Evolutionary conservation across 2,888 invertebrate species (phyloP).

Genomic region (Steromphala cineraria): DNA sequence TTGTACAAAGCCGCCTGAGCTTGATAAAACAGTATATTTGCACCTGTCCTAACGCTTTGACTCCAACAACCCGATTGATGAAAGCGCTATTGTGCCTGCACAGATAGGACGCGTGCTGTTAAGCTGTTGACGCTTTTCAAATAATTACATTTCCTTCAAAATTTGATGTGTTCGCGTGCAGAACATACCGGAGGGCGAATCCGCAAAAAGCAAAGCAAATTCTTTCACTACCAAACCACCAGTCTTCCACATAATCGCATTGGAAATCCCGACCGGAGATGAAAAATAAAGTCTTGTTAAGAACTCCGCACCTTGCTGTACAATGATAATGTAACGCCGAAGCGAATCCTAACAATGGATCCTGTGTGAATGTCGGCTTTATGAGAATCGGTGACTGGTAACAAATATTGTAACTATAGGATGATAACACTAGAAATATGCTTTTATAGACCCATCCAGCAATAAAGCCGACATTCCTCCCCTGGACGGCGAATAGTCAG

Average conservation of each 20-base stretch:
- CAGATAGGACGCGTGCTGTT: slow-evolving; percentile 4
- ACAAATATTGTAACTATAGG: not conserved
- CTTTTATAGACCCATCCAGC: not conserved
- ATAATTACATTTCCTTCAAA: not conserved
- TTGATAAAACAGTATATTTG: not conserved
- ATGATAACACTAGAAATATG: not conserved
- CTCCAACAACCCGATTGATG: not conserved
- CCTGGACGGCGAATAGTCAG: not conserved
- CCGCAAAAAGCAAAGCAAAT: not conserved
- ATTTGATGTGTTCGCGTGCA: not conserved
- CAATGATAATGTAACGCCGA: not conserved
- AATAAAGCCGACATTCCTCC: not conserved
- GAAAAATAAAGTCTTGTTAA: not conserved
- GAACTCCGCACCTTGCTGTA: not conserved
- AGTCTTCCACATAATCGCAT: not conserved
- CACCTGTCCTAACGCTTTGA: not conserved
- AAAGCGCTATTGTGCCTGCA: slow-evolving; percentile 7
- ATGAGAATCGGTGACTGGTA: not conserved
- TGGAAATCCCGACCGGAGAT: not conserved
- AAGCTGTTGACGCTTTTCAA: slow-evolving; percentile 1
- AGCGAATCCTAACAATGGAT: not conserved
- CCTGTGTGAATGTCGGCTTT: not conserved
- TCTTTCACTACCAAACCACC: not conserved
- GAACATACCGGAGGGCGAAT: not conserved
- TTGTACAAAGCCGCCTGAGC: too few species aligned